These are phyloP conservation scores for Aporrectodea caliginosa DNA, from an alignment of 1,140 invertebrate genomes.

Conservation along the genomic window DNA sequence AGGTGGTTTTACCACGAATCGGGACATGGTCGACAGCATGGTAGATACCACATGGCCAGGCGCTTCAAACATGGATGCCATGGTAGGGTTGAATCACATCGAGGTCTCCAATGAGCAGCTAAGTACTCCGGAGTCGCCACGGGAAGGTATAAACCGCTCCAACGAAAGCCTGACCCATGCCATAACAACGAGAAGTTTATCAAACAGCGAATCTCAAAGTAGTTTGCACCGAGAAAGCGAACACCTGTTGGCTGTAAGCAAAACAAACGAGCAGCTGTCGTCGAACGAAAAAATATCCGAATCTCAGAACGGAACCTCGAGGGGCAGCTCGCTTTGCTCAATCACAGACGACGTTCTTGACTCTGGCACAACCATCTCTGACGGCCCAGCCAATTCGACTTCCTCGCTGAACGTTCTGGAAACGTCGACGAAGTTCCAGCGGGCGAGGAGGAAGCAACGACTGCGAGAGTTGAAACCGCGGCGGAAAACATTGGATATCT, in stretches of 20 bases:
- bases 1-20: background rate
- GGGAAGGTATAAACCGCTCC: no score
- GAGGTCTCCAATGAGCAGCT: no score
- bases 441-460: background rate
- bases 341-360: background rate
- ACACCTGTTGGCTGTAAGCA: background rate
- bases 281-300: no score
- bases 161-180: background rate
- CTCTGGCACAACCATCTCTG: background rate
- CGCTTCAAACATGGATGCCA: no score
- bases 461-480: background rate
- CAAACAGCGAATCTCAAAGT: background rate
- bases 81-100: no score
- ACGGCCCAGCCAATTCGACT: background rate
- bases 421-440: background rate
- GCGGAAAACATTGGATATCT: background rate
- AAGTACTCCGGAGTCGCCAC: background rate
- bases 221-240: background rate
- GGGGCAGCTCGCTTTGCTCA: background rate
- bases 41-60: background rate
- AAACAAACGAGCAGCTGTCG: no score
- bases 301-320: background rate
- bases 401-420: background rate
- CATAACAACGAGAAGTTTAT: background rate
- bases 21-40: background rate